Evolutionary conservation across 1,140 invertebrate genomes (phyloP), one percentile per base, ranked within the genome.

Genomic region (Lordiphosa mommai): DNA sequence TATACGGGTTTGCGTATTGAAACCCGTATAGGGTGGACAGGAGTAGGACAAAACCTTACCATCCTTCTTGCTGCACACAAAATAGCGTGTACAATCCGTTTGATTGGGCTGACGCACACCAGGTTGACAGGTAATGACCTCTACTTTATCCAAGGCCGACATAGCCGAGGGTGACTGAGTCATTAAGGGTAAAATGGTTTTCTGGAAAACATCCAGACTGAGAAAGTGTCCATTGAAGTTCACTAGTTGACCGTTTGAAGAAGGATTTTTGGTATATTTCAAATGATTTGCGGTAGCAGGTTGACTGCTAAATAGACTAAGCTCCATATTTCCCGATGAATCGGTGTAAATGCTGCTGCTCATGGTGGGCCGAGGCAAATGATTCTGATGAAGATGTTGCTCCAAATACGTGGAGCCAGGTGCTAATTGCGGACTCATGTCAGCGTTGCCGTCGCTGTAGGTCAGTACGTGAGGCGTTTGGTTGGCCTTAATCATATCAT

Each of bases 71-170:
- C 89, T 89, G 51, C 91, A 91, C 0, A 88, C 89, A 49, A 91
- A 91, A 55, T 91, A 91, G n/a, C 86, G 90, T 0, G 74, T 88
- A 37, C 91, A 91, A 44, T 91, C 89, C 0, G 90, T 91, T 9
- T 44, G 52, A 72, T 91, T 91, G 2, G 90, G 85, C 23, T 91
- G 82, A 2, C 90, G 84, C n/a, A 90, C 68, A 1, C 89, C 89
- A 13, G 80, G 69, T 32, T 82, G 87, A 43, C 91, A 91, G 6
- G 89, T 88, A 32, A 91, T 80, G 2, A 90, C 58, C 23, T 85
- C 88, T 9, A 91, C 69, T 9, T 89, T 87, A 1, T 65, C 61
- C 17, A 88, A 57, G 3, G 84, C 65, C 3, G 56, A 61, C 1
- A 77, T 2, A 0, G 55, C 52, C 0, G 44, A 3, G 0, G 65